Evolutionary conservation across 2,113 vertebrate species (phyloP).

Genomic region (Coryphaenoides rupestris): DNA sequence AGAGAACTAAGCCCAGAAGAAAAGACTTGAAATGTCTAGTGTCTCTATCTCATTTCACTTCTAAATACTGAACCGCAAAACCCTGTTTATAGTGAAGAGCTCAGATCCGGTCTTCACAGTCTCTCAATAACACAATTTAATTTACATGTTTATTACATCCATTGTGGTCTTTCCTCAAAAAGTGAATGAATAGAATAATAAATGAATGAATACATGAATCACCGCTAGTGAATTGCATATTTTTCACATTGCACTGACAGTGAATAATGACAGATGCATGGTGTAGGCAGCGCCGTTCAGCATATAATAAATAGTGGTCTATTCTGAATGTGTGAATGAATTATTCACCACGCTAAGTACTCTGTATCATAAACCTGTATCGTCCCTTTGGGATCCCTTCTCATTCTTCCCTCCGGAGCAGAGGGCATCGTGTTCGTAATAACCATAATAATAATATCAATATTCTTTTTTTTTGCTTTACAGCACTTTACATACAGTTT

Average conservation of each 20-base stretch:
- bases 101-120: no score
- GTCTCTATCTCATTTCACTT: no score
- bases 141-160: no score
- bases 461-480: background rate
- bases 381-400: background rate
- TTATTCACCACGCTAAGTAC: background rate
- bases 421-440: background rate
- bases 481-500: background rate
- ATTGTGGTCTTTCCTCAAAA: no score
- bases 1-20: no score
- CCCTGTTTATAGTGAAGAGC: no score
- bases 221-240: no score
- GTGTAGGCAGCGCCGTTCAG: background rate
- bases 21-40: no score
- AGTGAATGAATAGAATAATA: no score
- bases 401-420: background rate
- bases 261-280: background rate
- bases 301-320: background rate
- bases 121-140: no score
- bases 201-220: no score
- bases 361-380: background rate
- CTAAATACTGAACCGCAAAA: no score
- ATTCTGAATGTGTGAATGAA: background rate
- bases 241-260: background rate
- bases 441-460: slow-evolving; percentile 1